phyloP scores from a whole-genome alignment of 2,113 vertebrate species.

The Pristiophorus japonicus region DNA sequence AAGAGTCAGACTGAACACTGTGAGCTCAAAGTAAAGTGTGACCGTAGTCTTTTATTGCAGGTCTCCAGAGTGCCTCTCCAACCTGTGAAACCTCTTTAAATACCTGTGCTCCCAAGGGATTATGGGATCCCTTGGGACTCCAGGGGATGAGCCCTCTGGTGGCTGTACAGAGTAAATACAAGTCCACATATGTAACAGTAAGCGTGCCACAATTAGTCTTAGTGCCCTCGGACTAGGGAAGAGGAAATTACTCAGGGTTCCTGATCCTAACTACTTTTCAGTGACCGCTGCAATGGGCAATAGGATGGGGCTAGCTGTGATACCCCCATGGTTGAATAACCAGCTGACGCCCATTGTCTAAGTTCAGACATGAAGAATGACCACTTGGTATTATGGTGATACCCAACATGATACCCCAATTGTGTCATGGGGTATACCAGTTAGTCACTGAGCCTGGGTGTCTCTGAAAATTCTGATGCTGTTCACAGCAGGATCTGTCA shows the following conservation, averaged over 20 bases:
- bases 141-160: too few relatives aligned
- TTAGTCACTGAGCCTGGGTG: not conserved
- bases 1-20: too few relatives aligned
- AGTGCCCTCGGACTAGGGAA: not conserved
- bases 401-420: not conserved
- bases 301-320: not conserved
- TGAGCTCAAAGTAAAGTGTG: too few relatives aligned
- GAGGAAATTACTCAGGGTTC: not conserved
- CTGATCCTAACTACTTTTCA: not conserved
- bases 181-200: too few relatives aligned
- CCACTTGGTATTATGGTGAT: not conserved
- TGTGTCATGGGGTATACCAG: not conserved
- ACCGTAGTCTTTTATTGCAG: too few relatives aligned
- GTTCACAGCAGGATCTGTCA: too few relatives aligned
- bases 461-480: not conserved
- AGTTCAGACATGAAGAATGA: not conserved
- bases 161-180: too few relatives aligned
- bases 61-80: too few relatives aligned
- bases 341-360: not conserved
- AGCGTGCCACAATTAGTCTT: not conserved
- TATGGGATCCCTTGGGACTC: too few relatives aligned
- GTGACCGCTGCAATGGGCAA: not conserved
- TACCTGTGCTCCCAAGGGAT: too few relatives aligned
- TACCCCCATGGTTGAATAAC: not conserved
- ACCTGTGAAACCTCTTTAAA: too few relatives aligned